Conservation (phyloP, 2,113 vertebrate species). For the Clarias gariepinus region DNA sequence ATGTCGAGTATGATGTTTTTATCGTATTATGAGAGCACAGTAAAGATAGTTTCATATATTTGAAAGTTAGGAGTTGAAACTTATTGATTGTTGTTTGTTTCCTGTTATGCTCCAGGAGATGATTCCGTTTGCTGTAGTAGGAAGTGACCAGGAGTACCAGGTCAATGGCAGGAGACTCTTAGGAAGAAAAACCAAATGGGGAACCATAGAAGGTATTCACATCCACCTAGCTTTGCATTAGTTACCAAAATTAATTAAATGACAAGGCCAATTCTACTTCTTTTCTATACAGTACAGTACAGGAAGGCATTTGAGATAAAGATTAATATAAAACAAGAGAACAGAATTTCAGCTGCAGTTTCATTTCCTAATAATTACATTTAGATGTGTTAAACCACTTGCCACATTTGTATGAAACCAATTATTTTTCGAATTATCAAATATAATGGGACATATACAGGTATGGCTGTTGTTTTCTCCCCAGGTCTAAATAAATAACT, state of each 20-base stretch:
- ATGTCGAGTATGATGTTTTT: background rate
- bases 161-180: slow-evolving; percentile 94
- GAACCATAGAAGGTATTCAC: slow-evolving; percentile 92
- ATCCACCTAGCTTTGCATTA: background rate
- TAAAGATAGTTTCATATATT: background rate
- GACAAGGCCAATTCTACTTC: background rate
- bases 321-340: background rate
- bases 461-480: too few relatives aligned
- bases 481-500: too few relatives aligned
- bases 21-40: background rate
- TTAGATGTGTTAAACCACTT: background rate
- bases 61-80: background rate
- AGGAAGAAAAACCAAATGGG: slow-evolving; percentile 98
- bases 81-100: background rate
- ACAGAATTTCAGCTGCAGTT: background rate
- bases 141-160: slow-evolving; percentile 97
- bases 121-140: slow-evolving; percentile 97
- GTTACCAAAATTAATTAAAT: background rate
- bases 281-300: background rate
- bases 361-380: background rate
- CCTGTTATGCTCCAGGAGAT: slow-evolving; percentile 80
- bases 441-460: background rate
- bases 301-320: background rate
- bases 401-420: background rate
- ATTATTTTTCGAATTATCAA: background rate